Conservation (phyloP, 1,140 invertebrate species). For the Saccostrea cuccullata region DNA sequence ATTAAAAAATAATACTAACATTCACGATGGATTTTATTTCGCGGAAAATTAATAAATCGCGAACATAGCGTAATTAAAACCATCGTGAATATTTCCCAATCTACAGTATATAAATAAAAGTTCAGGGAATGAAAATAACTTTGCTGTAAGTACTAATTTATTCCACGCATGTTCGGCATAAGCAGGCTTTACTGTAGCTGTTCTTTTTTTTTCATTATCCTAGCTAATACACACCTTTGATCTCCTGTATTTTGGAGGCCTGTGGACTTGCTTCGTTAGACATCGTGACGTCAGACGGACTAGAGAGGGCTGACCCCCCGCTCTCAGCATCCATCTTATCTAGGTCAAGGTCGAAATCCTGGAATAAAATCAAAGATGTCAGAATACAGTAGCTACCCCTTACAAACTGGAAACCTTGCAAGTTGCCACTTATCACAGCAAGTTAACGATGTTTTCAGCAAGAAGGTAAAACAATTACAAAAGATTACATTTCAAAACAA, state of each 20-base stretch:
- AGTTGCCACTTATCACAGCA: background rate
- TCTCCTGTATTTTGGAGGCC: background rate
- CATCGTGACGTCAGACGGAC: background rate
- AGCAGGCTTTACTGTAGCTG: background rate
- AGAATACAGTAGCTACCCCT: background rate
- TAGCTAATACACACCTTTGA: background rate
- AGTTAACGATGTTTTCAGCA: background rate
- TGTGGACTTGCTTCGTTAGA: constrained; percentile 7
- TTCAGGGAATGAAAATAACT: too few species aligned
- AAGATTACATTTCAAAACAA: too few species aligned
- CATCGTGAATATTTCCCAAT: too few species aligned
- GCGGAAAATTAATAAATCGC: too few species aligned
- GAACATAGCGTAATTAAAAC: too few species aligned
- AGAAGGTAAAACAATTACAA: background rate
- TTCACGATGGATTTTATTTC: too few species aligned
- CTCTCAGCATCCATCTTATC: constrained; percentile 20
- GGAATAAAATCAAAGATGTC: background rate
- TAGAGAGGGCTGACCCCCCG: background rate
- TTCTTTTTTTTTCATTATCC: background rate
- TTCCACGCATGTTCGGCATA: too few species aligned
- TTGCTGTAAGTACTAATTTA: too few species aligned
- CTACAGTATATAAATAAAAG: too few species aligned
- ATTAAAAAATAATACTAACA: too few species aligned
- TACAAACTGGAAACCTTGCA: background rate
- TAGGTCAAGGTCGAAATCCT: background rate